Percentiles rank a stretch among this genome's conserved stretches.
Conservation (phyloP, 2,113 vertebrate genomes). For the Otolemur garnettii region DNA sequence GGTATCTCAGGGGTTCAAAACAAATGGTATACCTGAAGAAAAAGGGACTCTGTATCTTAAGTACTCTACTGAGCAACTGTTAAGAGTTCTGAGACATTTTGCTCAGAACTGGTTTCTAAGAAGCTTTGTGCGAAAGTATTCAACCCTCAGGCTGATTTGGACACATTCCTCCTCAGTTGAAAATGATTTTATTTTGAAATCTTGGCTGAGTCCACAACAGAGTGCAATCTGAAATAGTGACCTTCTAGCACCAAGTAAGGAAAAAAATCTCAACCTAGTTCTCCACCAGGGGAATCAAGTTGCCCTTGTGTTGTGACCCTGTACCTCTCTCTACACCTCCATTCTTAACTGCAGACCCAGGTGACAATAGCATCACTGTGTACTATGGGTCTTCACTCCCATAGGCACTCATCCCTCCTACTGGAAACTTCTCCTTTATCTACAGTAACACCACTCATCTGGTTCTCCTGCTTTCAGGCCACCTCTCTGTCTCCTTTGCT, state of each 20-base stretch:
- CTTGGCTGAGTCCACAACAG: conserved; percentile 73
- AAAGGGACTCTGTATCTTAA: conserved; percentile 8
- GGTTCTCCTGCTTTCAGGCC: not conserved
- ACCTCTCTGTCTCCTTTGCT: not conserved
- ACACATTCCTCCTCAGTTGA: conserved; percentile 70
- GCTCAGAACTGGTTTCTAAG: conserved; percentile 56
- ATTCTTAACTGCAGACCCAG: not conserved
- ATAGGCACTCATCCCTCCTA: not conserved
- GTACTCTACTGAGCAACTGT: not conserved
- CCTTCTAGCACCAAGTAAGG: conserved; percentile 84
- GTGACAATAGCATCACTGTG: not conserved
- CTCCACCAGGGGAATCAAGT: conserved; percentile 31
- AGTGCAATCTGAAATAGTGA: conserved; percentile 78
- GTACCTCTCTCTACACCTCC: not conserved
- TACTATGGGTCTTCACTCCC: not conserved
- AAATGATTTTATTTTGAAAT: conserved; percentile 81
- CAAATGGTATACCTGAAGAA: not conserved
- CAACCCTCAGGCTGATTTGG: conserved; percentile 56
- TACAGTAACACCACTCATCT: not conserved
- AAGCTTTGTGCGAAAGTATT: conserved; percentile 28
- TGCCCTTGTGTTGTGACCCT: conserved; percentile 36
- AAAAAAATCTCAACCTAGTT: conserved; percentile 72
- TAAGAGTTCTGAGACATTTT: conserved; percentile 10
- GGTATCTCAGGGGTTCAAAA: not conserved
- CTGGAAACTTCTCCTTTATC: not conserved